Evolutionary conservation across 2,797 vertebrate species (phyloP).

Genomic region (Sarcophilus harrisii): DNA sequence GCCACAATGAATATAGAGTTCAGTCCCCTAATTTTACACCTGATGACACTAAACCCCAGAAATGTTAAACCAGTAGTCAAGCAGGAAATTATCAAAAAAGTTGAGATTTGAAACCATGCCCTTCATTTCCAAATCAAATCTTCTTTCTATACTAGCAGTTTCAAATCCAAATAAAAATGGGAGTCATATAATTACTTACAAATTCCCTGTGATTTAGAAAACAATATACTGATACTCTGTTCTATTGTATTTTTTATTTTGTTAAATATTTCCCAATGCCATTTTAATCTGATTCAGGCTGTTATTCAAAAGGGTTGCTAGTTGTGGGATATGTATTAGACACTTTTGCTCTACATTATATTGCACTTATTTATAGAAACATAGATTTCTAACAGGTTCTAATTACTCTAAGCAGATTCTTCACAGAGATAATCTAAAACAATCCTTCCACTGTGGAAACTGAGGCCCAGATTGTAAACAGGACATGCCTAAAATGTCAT

Average conservation of each 20-base stretch:
- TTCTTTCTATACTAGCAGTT: neutral
- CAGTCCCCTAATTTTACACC: conserved; percentile 12
- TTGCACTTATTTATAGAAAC: neutral
- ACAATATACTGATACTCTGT: neutral
- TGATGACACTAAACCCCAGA: neutral
- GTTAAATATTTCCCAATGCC: neutral
- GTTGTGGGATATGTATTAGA: neutral
- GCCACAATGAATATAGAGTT: neutral
- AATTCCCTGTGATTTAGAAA: neutral
- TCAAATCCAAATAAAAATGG: neutral
- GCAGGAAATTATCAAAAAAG: neutral
- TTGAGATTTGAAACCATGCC: neutral
- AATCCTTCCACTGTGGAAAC: neutral
- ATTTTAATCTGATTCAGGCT: neutral
- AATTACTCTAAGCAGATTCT: neutral
- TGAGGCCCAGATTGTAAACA: neutral
- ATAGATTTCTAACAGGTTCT: neutral
- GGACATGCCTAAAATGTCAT: neutral
- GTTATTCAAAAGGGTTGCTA: neutral
- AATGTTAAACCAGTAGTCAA: neutral
- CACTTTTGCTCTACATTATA: neutral
- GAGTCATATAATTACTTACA: neutral
- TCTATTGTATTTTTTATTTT: neutral
- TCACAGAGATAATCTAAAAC: neutral
- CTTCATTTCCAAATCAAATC: neutral